These are phyloP conservation scores for Drosophila borborema DNA, from an alignment of 2,888 invertebrate genomes.

Conservation along the genomic window DNA sequence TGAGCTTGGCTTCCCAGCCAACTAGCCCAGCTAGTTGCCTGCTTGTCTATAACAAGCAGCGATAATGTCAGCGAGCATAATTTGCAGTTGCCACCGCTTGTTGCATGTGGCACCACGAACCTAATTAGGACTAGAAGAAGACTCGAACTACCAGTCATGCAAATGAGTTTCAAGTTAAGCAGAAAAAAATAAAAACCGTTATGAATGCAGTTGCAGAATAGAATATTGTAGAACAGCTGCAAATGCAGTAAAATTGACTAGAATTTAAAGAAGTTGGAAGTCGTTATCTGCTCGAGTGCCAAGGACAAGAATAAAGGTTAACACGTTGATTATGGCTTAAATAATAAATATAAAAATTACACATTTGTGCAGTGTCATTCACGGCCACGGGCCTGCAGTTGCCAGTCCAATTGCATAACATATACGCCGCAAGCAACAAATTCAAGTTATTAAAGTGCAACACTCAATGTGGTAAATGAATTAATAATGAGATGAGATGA, in stretches of 20 bases:
- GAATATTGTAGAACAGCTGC: conserved; percentile 30
- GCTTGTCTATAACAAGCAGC: conserved; percentile 7
- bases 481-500: conserved; percentile 9
- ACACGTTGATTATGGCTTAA: conserved; percentile 40
- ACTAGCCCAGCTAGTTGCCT: neutral
- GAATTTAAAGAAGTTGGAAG: neutral
- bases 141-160: conserved; percentile 38
- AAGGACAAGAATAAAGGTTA: neutral
- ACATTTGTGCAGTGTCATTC: conserved; percentile 5
- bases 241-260: neutral
- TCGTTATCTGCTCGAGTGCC: neutral
- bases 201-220: conserved; percentile 42
- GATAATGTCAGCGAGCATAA: conserved; percentile 23
- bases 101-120: conserved; percentile 22
- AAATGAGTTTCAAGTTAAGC: conserved; percentile 54
- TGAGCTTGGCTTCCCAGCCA: conserved; percentile 21
- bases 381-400: neutral
- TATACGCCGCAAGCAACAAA: conserved; percentile 22
- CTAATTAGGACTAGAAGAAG: neutral
- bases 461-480: conserved; percentile 20
- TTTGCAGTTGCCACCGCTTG: conserved; percentile 36
- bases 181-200: conserved; percentile 8
- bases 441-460: conserved; percentile 3
- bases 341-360: conserved; percentile 54
- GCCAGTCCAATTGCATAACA: conserved; percentile 15